Evolutionary conservation across 2,113 vertebrate genomes (phyloP), one percentile per base, ranked within the genome.

Genomic region (Boleophthalmus pectinirostris): DNA sequence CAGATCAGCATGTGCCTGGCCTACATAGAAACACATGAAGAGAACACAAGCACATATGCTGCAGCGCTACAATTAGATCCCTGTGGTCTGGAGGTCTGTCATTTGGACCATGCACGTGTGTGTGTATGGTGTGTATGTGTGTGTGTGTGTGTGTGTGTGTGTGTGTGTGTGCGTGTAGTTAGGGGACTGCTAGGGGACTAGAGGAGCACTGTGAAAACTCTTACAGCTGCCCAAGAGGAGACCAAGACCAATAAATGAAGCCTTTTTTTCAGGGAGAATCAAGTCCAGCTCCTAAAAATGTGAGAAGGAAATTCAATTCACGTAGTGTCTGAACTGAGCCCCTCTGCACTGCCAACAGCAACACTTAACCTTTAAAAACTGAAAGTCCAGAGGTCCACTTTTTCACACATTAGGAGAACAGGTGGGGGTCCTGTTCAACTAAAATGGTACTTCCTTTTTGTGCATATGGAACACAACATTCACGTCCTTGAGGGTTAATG

Each of bases 1-100:
- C 69, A 88, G 82, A 83, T 80, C 78, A 83, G 70, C 61, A 45
- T 61, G 29, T 70, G 67, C 74, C 73, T 81, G 67, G 67, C 73
- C 66, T 66, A 77, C 73, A 81, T 25, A 70, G 72, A 85, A 29
- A 80, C 72, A 75, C 82, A 72, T 15, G 35, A 64, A 49, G 33
- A 70, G 74, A 29, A 65, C 71, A 77, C 56, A 66, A 25, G 63
- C 38, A 76, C 79, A 75, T 7, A 13, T 74, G 63, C 65, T 81
- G 70, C 43, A 6, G 76, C 3, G 77, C 90, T 91, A 90, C 82
- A 89, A 91, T 90, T 91, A 91, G 85, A 82, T 84, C 81, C 70
- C 81, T 87, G 88, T 84, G 88, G 87, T 87, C 84, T 72, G 66
- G 33, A 70, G 69, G 79, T 81, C 90, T 91, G 79, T 90, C 81